phyloP scores from a whole-genome alignment of 2,888 invertebrate genomes.

The Halictus quadricinctus region DNA sequence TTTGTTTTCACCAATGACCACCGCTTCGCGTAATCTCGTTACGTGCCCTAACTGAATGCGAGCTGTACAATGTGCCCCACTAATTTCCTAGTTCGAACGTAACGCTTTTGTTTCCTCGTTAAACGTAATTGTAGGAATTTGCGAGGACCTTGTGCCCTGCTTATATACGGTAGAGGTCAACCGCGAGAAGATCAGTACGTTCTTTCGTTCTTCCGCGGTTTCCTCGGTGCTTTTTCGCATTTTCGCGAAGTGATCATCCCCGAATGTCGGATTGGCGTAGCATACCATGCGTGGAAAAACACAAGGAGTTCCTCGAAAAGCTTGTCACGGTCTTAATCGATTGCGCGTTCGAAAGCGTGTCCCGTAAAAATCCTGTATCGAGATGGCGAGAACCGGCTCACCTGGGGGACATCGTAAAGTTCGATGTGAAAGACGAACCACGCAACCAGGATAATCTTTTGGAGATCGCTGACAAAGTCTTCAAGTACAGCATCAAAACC shows the following conservation, averaged over 20 bases:
- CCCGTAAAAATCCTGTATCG: constrained; percentile 82
- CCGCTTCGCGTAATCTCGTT: constrained; percentile 25
- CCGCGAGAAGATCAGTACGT: constrained; percentile 41
- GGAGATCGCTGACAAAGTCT: constrained; percentile 81
- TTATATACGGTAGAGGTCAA: constrained; percentile 57
- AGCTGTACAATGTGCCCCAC: constrained; percentile 28
- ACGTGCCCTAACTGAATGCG: constrained; percentile 23
- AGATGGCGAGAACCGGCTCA: constrained; percentile 84
- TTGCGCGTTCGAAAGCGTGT: constrained; percentile 80
- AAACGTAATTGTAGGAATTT: constrained; percentile 59
- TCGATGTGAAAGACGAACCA: constrained; percentile 80
- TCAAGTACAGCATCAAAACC: constrained; percentile 85
- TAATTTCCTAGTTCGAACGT: constrained; percentile 45
- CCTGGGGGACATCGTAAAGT: constrained; percentile 81
- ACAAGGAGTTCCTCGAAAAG: constrained; percentile 81
- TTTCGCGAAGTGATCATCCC: constrained; percentile 18
- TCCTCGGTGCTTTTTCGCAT: constrained; percentile 4
- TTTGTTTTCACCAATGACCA: background rate
- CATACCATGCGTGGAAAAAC: constrained; percentile 78
- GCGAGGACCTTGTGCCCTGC: constrained; percentile 56
- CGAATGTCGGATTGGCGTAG: constrained; percentile 65
- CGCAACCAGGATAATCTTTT: constrained; percentile 82
- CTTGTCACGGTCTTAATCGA: constrained; percentile 81
- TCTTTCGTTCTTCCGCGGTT: constrained; percentile 19
- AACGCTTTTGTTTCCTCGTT: constrained; percentile 62